Conservation (phyloP, 2,888 invertebrate genomes). For the Theretra japonica region DNA sequence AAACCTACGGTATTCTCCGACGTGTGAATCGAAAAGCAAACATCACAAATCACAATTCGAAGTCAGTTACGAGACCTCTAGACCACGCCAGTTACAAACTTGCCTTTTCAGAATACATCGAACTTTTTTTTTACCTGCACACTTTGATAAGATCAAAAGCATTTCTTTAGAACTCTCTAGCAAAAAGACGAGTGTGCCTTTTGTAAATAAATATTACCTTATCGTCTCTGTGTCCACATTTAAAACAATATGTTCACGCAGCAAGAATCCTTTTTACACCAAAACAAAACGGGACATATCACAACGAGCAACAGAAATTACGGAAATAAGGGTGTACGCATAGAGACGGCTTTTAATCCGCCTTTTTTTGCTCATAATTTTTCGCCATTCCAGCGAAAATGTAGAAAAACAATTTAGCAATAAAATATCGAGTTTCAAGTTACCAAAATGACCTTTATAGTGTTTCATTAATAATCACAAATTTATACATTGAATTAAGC, state of each 20-base stretch:
- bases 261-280: slow-evolving; percentile 3
- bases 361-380: not conserved
- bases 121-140: not conserved
- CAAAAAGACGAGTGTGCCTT: not conserved
- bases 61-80: no score
- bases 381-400: not conserved
- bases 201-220: not conserved
- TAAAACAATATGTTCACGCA: not conserved
- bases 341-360: not conserved
- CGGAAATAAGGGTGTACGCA: not conserved
- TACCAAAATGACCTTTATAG: no score
- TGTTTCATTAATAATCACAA: no score
- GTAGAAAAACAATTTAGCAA: not conserved
- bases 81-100: no score
- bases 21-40: no score
- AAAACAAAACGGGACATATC: not conserved
- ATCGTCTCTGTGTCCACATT: not conserved
- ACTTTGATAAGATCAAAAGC: not conserved
- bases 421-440: no score
- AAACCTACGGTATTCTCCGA: no score
- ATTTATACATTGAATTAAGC: no score
- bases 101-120: no score
- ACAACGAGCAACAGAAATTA: not conserved
- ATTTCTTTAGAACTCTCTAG: not conserved
- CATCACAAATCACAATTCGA: no score